These are phyloP conservation scores for Dolichopus griseipennis DNA, from an alignment of 2,888 invertebrate species.

Conservation along the genomic window DNA sequence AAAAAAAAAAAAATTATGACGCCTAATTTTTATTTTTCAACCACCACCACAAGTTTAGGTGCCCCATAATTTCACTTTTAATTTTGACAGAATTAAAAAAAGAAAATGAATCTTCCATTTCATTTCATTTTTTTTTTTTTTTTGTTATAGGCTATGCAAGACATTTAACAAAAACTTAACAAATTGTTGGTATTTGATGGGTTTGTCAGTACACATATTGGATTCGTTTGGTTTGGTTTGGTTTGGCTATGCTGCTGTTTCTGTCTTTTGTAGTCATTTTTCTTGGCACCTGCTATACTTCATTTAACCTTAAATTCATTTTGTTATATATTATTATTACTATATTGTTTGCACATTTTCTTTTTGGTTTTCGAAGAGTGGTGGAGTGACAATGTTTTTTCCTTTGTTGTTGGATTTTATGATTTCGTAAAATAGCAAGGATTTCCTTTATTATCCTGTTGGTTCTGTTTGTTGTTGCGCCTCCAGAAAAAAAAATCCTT, in stretches of 20 bases:
- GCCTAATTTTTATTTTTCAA: not conserved
- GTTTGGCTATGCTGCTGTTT: too few relatives aligned
- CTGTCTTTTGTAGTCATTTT: not conserved
- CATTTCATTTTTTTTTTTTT: too few relatives aligned
- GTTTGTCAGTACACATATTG: too few relatives aligned
- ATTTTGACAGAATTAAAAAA: not conserved
- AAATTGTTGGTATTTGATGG: too few relatives aligned
- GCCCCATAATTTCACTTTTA: constrained; percentile 1
- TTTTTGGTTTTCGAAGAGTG: not conserved
- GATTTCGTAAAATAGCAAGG: not conserved
- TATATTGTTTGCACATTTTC: not conserved
- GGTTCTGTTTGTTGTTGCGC: too few relatives aligned
- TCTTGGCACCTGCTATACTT: constrained; percentile 4
- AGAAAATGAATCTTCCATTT: too few relatives aligned
- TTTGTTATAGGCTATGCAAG: too few relatives aligned
- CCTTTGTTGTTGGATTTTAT: too few relatives aligned
- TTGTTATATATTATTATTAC: not conserved
- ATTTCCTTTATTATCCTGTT: not conserved
- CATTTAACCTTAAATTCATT: not conserved
- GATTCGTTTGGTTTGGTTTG: too few relatives aligned
- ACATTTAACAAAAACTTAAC: too few relatives aligned
- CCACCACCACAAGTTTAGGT: too few relatives aligned
- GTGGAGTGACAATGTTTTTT: not conserved
- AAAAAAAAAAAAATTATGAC: not conserved
- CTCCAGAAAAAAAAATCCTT: too few relatives aligned